A percentile compares a stretch with the other conserved stretches of the same genome.
These are phyloP conservation scores for Tiliqua scincoides DNA, from an alignment of 2,113 vertebrate species.

Conservation along the genomic window DNA sequence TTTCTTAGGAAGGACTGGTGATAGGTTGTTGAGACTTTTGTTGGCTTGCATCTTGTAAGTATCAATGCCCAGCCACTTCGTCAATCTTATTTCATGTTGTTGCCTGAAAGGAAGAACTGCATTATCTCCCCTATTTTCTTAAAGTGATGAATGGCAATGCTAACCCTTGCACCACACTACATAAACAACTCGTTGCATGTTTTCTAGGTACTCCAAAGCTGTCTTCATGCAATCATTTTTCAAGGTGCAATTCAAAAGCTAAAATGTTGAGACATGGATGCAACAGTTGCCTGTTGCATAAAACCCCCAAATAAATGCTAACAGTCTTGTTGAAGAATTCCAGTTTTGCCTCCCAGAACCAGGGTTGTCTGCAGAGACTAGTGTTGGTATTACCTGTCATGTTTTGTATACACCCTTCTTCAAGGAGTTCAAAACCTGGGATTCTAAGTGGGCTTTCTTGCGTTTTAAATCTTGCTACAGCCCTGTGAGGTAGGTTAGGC, in stretches of 20 bases:
- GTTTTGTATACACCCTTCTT: neutral
- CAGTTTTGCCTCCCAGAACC: neutral
- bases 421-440: neutral
- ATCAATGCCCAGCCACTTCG: neutral
- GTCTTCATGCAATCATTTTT: neutral
- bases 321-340: neutral
- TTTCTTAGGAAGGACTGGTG: neutral
- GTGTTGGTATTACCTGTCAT: constrained; percentile 22
- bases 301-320: neutral
- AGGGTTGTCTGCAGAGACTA: neutral
- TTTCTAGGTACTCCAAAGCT: neutral
- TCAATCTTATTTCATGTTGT: neutral
- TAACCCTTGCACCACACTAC: neutral
- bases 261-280: neutral
- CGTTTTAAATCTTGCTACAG: neutral
- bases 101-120: neutral
- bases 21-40: constrained; percentile 9
- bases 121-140: neutral
- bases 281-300: neutral
- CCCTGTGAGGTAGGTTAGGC: neutral
- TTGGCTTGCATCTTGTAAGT: neutral
- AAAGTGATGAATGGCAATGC: neutral
- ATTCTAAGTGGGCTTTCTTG: neutral
- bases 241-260: neutral
- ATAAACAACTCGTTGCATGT: neutral